Evolutionary conservation across 2,888 invertebrate species (phyloP), one percentile per base, ranked within the genome.

Genomic region (Julus scanicus): DNA sequence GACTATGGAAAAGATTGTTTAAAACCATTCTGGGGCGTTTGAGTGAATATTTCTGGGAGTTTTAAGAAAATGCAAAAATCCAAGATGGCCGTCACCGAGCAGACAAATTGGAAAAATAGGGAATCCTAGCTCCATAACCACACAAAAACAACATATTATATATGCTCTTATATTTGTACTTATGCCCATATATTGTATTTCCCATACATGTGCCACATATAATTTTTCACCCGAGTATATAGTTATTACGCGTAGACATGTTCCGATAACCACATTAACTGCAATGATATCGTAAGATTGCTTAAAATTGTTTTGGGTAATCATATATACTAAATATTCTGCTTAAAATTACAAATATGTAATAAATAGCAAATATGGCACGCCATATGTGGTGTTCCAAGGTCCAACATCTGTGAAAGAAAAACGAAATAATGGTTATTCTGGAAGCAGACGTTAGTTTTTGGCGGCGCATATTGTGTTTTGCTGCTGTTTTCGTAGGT

Each of bases 1-100:
- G 44, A 44, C 44, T 5, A 44, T 44, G 44, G 44, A 44, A 5
- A 44, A 44, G 6, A 44, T 5, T 17, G 17, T 57, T 57, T 57
- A n/a, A 17, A 17, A 4, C 4, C 57, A n/a, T n/a, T 44, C 44
- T n/a, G n/a, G 5, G 5, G 2, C 2, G 53, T 53, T 53, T 53
- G 53, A 15, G 13, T 53, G 57, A n/a, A 5, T 57, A 15, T 57
- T 57, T 57, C n/a, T 15, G 57, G 57, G 15, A 53, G 9, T 2
- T 53, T 48, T 53, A 17, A 1, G n/a, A n/a, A 57, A 2, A 2
- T 57, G n/a, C 57, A 63, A 44, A 63, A 63, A 63, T 63, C 57
- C 57, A 63, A 63, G n/a, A 63, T 63, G 57, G 57, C 57, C 57
- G 57, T n/a, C 57, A 63, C n/a, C 57, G 57, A 17, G 57, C n/a